Evolutionary conservation across 2,113 vertebrate species (phyloP), one percentile per base, ranked within the genome.

Genomic region (Numenius arquata): DNA sequence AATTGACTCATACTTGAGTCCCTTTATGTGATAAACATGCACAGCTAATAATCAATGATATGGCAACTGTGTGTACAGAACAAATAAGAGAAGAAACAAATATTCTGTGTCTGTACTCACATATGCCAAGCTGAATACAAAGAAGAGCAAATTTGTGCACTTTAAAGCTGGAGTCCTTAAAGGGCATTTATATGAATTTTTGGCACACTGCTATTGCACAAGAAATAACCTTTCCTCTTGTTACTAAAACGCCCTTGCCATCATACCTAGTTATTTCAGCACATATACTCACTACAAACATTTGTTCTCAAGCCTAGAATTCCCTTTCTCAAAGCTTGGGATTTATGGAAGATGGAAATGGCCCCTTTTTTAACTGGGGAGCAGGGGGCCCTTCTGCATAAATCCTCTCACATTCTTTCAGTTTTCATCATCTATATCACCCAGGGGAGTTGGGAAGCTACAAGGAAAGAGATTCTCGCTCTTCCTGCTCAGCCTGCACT

Each of bases 61-160:
- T 32, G 38, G 50, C 81, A 80, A 34, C 58, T 16, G 10, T 92
- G 89, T 91, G 86, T 94, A 89, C 81, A 76, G 89, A 95, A 94
- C 94, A 96, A 96, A 96, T 92, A 95, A 78, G 70, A 86, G 66
- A 91, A 67, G 68, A 95, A 94, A 96, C 50, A 85, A 86, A 80
- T 74, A 93, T 70, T 91, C 65, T 1, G 0, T 70, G 50, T 80
- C 70, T 62, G 11, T 34, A 68, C 36, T 79, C 29, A 16, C 18
- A 47, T 48, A 58, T 17, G 4, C 62, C 73, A 91, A 79, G 25
- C 0, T 0, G 59, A 96, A 95, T 79, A 63, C 41, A 83, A 73
- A 80, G 79, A 90, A 81, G 38, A 73, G 18, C 30, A 93, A 92
- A 75, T 70, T 40, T 1, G 5, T 22, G 29, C n/a, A 6, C 15